Evolutionary conservation across 2,888 invertebrate species (phyloP).

Genomic region (Gryllus longicercus): DNA sequence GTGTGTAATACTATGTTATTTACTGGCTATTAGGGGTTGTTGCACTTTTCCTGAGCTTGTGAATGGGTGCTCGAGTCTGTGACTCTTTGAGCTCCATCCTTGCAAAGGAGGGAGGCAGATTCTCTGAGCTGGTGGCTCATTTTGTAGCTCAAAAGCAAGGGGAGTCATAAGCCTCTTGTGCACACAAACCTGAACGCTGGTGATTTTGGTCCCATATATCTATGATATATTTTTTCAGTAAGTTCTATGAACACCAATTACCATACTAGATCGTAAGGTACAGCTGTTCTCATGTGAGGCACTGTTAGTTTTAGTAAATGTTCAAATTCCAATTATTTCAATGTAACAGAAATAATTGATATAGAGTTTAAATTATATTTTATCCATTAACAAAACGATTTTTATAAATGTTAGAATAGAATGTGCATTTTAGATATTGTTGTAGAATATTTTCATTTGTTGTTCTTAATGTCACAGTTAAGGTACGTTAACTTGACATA

Average conservation of each 20-base stretch:
- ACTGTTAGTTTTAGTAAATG: neutral
- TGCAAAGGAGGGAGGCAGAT: conserved; percentile 20
- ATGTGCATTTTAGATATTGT: too few species aligned
- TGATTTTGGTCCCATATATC: conserved; percentile 94
- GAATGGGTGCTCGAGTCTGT: neutral
- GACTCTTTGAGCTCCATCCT: neutral
- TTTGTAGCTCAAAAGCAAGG: neutral
- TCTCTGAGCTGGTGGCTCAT: neutral
- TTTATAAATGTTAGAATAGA: neutral
- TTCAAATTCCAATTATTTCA: conserved; percentile 1
- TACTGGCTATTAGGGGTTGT: conserved; percentile 45
- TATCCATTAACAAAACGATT: neutral
- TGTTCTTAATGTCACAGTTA: too few species aligned
- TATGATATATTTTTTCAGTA: conserved; percentile 92
- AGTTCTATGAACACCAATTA: conserved; percentile 82
- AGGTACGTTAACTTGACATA: too few species aligned
- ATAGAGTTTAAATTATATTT: neutral
- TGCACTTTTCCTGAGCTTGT: neutral
- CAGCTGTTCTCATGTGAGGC: conserved; percentile 27
- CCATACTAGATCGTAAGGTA: neutral
- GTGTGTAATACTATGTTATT: conserved; percentile 43
- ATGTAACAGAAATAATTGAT: neutral
- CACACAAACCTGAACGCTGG: conserved; percentile 53
- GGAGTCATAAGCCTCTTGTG: neutral
- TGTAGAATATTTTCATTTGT: too few species aligned